Percentiles rank a stretch among this genome's conserved stretches.
Evolutionary conservation across 2,113 vertebrate genomes (phyloP).

Genomic region (Dipodomys merriami): DNA sequence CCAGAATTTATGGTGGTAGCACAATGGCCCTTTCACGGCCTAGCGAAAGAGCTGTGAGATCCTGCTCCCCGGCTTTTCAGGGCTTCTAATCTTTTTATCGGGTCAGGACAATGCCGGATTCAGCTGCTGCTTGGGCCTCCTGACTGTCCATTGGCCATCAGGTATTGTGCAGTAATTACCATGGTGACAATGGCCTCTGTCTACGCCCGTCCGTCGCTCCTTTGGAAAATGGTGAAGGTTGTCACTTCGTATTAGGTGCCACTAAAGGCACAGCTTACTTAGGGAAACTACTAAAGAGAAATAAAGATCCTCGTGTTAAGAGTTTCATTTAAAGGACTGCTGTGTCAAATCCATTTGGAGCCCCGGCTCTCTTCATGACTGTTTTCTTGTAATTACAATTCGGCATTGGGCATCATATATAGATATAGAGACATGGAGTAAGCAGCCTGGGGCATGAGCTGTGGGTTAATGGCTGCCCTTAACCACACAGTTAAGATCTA

Average conservation of each 20-base stretch:
- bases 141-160: constrained; percentile 85
- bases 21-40: constrained; percentile 96
- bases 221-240: constrained; percentile 76
- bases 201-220: constrained; percentile 36
- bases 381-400: constrained; percentile 74
- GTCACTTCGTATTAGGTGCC: constrained; percentile 83
- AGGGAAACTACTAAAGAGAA: constrained; percentile 54
- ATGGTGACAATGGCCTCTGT: constrained; percentile 83
- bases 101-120: constrained; percentile 92
- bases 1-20: constrained; percentile 93
- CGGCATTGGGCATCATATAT: neutral
- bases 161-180: constrained; percentile 86
- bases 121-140: constrained; percentile 86
- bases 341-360: constrained; percentile 79
- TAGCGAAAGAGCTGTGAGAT: constrained; percentile 90
- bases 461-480: neutral
- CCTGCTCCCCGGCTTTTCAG: constrained; percentile 92
- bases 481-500: neutral
- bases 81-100: constrained; percentile 94
- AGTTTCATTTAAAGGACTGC: constrained; percentile 71
- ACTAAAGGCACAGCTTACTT: constrained; percentile 81
- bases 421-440: neutral
- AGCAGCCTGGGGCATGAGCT: neutral
- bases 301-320: constrained; percentile 68
- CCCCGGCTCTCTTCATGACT: constrained; percentile 60